Base-by-base conservation (phyloP, 2,888 invertebrate genomes). In the Pasiphila rectangulata region DNA sequence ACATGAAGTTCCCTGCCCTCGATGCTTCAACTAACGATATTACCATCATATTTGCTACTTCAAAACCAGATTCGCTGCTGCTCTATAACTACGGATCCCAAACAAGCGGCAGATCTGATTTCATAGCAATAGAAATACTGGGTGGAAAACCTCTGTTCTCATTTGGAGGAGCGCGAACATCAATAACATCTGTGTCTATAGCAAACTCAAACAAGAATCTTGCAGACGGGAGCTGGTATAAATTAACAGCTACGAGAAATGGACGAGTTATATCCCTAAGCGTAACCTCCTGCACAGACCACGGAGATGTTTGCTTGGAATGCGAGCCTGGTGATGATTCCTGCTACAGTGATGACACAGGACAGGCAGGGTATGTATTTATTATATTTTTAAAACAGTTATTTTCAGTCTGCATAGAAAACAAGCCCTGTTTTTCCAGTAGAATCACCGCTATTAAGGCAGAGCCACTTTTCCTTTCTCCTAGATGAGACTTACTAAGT, bases 1-100 rank as follows among this genome's bases (percentile, higher is more conserved):
- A 92, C 75, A 95, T 97, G 95, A 92, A 94, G 16, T 98, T 97
- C 78, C 92, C 95, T 1, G 90, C 96, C 0, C 79, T 98, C 57
- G 96, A 96, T 73, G 93, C 95, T 0, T 95, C 94, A 35, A 96
- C 96, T 1, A 98, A 98, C 74, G 96, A 97, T 67, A 95, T 98
- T 55, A 94, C 95, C 0, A 92, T 98, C 42, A 93, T 96, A 44
- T 97, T 98, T 79, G 94, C 98, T 0, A 98, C 98, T 0, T 94
- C 95, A 1, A 96, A 96, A 75, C 91, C 93, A 0, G 93, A 97
- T 73, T 93, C 96, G 0, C 85, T 98, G 5, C 83, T 98, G n/a
- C 88, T 97, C 0, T 98, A 98, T 77, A 98, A 97, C 71, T 98
- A 94, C 71, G 97, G 97, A 0, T 90, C 93, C 1, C 96, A 96